Conservation (phyloP, 2,888 invertebrate genomes). For the Horisme vitalbata region DNA sequence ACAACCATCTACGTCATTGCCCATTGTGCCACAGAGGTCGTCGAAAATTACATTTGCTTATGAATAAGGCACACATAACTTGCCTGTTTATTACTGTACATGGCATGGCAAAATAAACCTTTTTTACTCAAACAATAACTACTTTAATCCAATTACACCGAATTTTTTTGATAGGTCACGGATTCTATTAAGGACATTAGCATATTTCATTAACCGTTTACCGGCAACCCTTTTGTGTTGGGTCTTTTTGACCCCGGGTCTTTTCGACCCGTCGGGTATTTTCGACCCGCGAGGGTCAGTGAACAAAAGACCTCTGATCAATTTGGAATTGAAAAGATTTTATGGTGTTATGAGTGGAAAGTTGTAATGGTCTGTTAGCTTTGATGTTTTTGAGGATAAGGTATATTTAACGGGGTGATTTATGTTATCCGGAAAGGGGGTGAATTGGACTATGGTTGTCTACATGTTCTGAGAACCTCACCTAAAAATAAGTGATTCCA, state of each 20-base stretch:
- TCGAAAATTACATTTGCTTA: too few relatives aligned
- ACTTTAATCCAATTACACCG: constrained; percentile 17
- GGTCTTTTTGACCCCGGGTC: constrained; percentile 25
- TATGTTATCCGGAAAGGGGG: too few relatives aligned
- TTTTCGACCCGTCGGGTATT: constrained; percentile 22
- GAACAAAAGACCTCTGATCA: constrained; percentile 29
- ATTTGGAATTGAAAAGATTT: constrained; percentile 26
- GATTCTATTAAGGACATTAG: constrained; percentile 37
- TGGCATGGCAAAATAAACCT: constrained; percentile 8
- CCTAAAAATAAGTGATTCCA: too few relatives aligned
- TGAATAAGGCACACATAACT: too few relatives aligned
- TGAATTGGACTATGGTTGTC: too few relatives aligned
- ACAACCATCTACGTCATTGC: too few relatives aligned
- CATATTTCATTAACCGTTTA: constrained; percentile 40
- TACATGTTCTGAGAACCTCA: too few relatives aligned
- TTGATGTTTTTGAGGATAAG: constrained; percentile 26
- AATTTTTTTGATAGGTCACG: constrained; percentile 36
- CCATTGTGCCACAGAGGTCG: too few relatives aligned
- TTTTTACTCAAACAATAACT: constrained; percentile 14
- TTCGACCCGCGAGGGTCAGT: constrained; percentile 21
- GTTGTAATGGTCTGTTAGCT: constrained; percentile 17
- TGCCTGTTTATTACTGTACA: too few relatives aligned
- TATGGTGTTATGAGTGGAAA: constrained; percentile 24
- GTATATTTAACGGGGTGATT: too few relatives aligned
- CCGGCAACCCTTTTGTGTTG: constrained; percentile 22